Evolutionary conservation across 2,888 invertebrate genomes (phyloP), one percentile per base, ranked within the genome.

Genomic region (Dicyrtoma fusca): DNA sequence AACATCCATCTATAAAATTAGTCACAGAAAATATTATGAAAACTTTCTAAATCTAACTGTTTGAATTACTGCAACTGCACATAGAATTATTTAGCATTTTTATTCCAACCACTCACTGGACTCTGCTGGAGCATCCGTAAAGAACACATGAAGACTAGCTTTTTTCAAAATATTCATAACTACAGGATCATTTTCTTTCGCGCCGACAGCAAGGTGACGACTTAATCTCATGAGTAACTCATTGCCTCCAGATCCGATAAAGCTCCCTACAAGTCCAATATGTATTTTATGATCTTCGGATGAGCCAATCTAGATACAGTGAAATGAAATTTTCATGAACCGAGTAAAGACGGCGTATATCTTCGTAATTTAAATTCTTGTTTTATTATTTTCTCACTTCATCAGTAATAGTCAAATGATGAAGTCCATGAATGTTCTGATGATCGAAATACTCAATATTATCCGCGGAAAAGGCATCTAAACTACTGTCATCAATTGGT

Each of bases 241-340:
- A 69, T 95, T 88, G 0, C 95, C 94, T 17, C 92, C 85, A 0
- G 93, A 92, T 82, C 95, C 90, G 82, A 90, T 92, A 65, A 94
- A 83, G 68, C 94, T 93, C 75, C 95, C 95, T 34, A 94, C 85
- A n/a, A 96, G 83, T 0, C 91, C 90, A 17, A 96, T 87, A 82
- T 92, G 92, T 81, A 92, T 90, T 84, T 95, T 94, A 1, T 86
- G 87, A 82, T 94, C 93, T 81, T 92, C 92, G 0, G 91, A 89
- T 1, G 88, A 86, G 0, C 91, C 91, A 75, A 91, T 86, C 92
- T 92, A 45, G 79, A 74, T 72, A 70, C 66, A 72, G 69, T 57
- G 63, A 55, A n/a, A 55, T 57, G 51, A 59, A 59, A 55, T 59
- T 1, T 25, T 13, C n/a, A n/a, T n/a, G n/a, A n/a, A n/a, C n/a